These are phyloP conservation scores for Hydrotaea diabolus DNA, from an alignment of 2,888 invertebrate species.

Conservation along the genomic window DNA sequence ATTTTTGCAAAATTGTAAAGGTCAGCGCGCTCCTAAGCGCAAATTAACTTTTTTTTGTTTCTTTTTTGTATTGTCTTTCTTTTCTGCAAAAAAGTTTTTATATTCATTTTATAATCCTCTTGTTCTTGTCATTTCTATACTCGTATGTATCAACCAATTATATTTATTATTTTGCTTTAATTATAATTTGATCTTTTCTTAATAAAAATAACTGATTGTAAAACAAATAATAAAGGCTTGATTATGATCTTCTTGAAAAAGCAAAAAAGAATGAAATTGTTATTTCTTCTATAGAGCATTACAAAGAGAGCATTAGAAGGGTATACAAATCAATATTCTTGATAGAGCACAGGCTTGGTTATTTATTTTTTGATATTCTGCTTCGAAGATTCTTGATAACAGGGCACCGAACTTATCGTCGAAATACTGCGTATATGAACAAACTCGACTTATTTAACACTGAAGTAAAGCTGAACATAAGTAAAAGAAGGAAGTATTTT, in stretches of 20 bases:
- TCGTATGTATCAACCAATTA: not conserved
- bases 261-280: slow-evolving; percentile 57
- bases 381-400: too few relatives aligned
- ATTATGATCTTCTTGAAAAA: slow-evolving; percentile 61
- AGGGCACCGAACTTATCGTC: too few relatives aligned
- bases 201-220: slow-evolving; percentile 60
- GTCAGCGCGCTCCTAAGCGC: not conserved
- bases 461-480: too few relatives aligned
- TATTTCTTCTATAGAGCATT: slow-evolving; percentile 57
- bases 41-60: slow-evolving; percentile 38
- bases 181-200: slow-evolving; percentile 60
- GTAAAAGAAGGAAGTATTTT: too few relatives aligned
- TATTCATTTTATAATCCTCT: slow-evolving; percentile 27
- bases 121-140: slow-evolving; percentile 43
- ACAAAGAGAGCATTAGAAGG: slow-evolving; percentile 44
- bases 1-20: slow-evolving; percentile 7
- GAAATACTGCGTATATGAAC: too few relatives aligned
- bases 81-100: slow-evolving; percentile 49
- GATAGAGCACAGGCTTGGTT: not conserved
- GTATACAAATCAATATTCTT: slow-evolving; percentile 9
- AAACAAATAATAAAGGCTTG: slow-evolving; percentile 60
- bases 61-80: slow-evolving; percentile 35
- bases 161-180: slow-evolving; percentile 60
- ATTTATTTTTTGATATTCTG: too few relatives aligned
- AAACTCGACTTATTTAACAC: too few relatives aligned